Evolutionary conservation across 1,140 invertebrate genomes (phyloP), one percentile per base, ranked within the genome.

Genomic region (Hyphantria cunea): DNA sequence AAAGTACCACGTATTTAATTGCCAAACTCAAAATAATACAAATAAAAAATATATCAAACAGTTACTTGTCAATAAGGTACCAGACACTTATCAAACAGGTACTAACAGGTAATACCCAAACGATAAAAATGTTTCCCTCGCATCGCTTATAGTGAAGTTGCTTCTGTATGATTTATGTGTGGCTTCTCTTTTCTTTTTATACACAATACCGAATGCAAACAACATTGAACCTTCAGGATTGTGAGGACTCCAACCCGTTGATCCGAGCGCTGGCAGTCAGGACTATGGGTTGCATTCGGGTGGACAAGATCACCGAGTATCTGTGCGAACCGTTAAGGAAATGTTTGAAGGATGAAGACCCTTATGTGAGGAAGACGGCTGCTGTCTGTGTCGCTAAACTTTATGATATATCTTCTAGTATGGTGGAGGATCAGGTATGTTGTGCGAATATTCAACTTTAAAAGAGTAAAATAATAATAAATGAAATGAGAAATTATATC

Each of bases 221-320:
- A 41, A 60, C 66, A 52, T 76, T 79, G 67, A 68, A 72, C 76
- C 84, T 70, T 34, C 89, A 98, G 97, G 99, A 99, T 91, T 99
- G 99, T 92, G 99, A 99, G 93, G 99, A 99, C 92, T 97, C 98
- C 10, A 99, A 99, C 93, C 99, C 99, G 9, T 92, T 99, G 78
- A 99, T 99, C 83, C 94, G 99, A 69, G 99, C 99, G 7, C 90
- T 99, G 76, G 99, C 99, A 66, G 99, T 99, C 39, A 93, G 99
- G 44, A 99, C 99, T 10, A 99, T 99, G 99, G 99, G 99, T 41
- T 99, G 99, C 85, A 99, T 99, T 81, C 93, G 99, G 47, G 99
- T 99, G 47, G 99, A 99, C 91, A 99, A 99, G 92, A 99, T 99
- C 76, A 99, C 99, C 2, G 99, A 99, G 92, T 99, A 99, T 92